These are phyloP conservation scores for Ips nitidus DNA, from an alignment of 1,140 invertebrate genomes.

Conservation along the genomic window DNA sequence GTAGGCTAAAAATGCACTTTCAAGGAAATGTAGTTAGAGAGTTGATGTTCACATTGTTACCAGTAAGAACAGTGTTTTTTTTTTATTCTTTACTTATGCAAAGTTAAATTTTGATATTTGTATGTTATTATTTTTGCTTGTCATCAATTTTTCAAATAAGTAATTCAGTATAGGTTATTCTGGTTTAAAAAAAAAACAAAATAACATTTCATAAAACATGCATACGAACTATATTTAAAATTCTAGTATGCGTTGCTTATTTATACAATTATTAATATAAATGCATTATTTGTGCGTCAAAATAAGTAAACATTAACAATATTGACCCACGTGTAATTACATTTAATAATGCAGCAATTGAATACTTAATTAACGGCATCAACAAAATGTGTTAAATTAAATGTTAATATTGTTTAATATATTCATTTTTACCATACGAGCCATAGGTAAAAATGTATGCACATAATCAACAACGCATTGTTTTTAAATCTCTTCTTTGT, in stretches of 20 bases:
- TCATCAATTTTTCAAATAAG: no score
- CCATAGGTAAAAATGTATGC: conserved; percentile 13
- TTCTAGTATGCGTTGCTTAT: not conserved
- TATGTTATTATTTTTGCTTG: no score
- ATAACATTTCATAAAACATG: no score
- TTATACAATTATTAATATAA: not conserved
- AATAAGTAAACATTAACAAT: not conserved
- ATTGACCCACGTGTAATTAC: not conserved
- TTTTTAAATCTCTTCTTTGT: conserved; percentile 15
- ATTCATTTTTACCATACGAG: conserved; percentile 9
- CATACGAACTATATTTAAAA: no score
- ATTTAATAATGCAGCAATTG: not conserved
- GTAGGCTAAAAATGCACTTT: no score
- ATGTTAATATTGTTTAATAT: not conserved
- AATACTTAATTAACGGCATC: not conserved
- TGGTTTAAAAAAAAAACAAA: no score
- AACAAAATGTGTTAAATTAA: not conserved
- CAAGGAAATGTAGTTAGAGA: no score
- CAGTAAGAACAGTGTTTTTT: no score
- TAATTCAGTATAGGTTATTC: no score
- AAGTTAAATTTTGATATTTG: no score
- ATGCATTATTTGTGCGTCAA: not conserved
- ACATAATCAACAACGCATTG: conserved; percentile 19
- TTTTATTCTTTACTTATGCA: no score
- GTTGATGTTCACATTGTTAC: no score